Percentiles rank a stretch among this genome's conserved stretches.
Evolutionary conservation across 2,797 vertebrate genomes (phyloP).

Genomic region (Oceanodroma leucorhoa): DNA sequence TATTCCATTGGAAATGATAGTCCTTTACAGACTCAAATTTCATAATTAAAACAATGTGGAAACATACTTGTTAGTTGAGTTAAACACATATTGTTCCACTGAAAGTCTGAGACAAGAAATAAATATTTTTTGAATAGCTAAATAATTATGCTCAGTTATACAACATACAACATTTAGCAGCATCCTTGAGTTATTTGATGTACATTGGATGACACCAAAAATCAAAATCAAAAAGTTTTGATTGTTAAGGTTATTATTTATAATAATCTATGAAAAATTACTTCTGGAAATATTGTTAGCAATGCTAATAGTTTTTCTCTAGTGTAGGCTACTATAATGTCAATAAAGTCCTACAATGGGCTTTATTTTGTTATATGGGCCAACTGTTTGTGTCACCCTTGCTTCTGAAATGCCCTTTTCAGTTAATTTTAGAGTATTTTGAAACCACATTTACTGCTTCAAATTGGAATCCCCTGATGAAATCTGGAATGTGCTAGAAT

Average conservation of each 20-base stretch:
- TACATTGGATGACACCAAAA: neutral
- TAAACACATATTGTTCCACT: neutral
- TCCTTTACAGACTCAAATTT: neutral
- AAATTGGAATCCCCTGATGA: neutral
- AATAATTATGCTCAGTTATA: neutral
- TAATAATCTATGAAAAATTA: neutral
- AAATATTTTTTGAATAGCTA: neutral
- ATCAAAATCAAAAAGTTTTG: neutral
- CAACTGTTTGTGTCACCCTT: neutral
- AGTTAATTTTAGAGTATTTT: neutral
- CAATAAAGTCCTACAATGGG: neutral
- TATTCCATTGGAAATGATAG: neutral
- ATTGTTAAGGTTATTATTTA: neutral
- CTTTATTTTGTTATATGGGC: neutral
- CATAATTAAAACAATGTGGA: neutral
- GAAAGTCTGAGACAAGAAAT: neutral
- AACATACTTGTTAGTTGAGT: neutral
- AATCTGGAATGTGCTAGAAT: neutral
- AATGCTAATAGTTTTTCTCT: neutral
- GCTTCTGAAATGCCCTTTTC: neutral
- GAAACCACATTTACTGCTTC: neutral
- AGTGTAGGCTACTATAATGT: neutral
- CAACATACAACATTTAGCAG: neutral
- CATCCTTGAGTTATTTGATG: neutral
- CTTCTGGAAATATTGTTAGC: neutral